Evolutionary conservation across 2,888 invertebrate species (phyloP), one percentile per base, ranked within the genome.

Genomic region (Heliconius hortense): DNA sequence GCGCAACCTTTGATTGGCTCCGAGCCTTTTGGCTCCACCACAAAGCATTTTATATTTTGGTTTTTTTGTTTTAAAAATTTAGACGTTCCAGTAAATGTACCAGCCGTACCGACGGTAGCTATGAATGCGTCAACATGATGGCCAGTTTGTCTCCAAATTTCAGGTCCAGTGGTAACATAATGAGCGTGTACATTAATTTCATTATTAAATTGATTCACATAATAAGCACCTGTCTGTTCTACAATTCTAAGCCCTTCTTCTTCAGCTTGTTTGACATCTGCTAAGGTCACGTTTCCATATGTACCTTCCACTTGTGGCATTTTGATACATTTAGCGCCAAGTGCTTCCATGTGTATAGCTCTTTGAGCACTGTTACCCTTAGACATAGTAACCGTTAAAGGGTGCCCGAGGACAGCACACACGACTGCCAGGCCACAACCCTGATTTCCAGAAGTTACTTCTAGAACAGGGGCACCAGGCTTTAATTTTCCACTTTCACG

Each of bases 81-180:
- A 2, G 93, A 78, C 0, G 90, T 90, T 1, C 93, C 93, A 7
- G 86, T 84, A 74, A 93, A 93, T 0, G 93, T 92, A 0, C 93
- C 93, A 0, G 90, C 90, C 0, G 93, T 94, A 2, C 93, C 93
- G 1, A 93, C 90, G 4, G 92, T 87, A 0, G 91, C 91, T 15
- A 93, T 84, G 74, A 93, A 93, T 1, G 87, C 93, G 71, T 94
- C 92, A 2, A 94, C 87, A 4, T 81, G 90, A 28, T 91, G 88
- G 15, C 93, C 93, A 8, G 93, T 91, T 77, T 94, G 93, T 70
- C 82, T 86, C 93, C 93, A 94, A 78, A 94, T 93, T 80, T 94
- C 93, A 2, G 93, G 94, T 0, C 94, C 93, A 1, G 94, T 94
- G 2, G 88, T 87, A n/a, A 82, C 76, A 79, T 93, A 94, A 82